Evolutionary conservation across 2,797 vertebrate species (phyloP).

Genomic region (Rachycentron canadum): DNA sequence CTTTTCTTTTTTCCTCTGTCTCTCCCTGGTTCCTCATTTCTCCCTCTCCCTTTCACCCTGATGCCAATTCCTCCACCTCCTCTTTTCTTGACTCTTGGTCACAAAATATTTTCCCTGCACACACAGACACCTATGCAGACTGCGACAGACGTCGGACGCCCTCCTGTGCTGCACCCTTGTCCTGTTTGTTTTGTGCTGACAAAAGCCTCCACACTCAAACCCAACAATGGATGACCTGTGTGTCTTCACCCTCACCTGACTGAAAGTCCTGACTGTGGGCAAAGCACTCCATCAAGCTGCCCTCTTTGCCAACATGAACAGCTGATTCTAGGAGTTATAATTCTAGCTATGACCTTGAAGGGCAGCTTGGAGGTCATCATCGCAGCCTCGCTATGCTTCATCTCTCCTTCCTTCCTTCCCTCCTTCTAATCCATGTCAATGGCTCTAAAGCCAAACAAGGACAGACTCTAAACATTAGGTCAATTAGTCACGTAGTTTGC

Average conservation of each 20-base stretch:
- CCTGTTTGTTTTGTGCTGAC: slow-evolving; percentile 78
- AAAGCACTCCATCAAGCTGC: slow-evolving; percentile 73
- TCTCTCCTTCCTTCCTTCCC: slow-evolving; percentile 28
- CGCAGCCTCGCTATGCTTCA: slow-evolving; percentile 29
- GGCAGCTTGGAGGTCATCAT: slow-evolving; percentile 51
- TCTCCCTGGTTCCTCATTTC: slow-evolving; percentile 9
- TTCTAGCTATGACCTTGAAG: slow-evolving; percentile 71
- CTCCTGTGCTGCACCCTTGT: slow-evolving; percentile 51
- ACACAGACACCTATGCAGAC: slow-evolving; percentile 17
- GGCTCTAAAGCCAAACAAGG: slow-evolving; percentile 69
- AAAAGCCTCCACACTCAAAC: slow-evolving; percentile 57
- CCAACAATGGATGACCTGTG: slow-evolving; percentile 68
- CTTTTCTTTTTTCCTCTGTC: slow-evolving; percentile 28
- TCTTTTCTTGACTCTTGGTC: slow-evolving; percentile 34
- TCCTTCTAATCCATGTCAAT: slow-evolving; percentile 58
- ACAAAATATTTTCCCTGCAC: slow-evolving; percentile 37
- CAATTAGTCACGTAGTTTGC: slow-evolving; percentile 75
- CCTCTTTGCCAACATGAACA: slow-evolving; percentile 69
- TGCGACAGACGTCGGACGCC: slow-evolving; percentile 27
- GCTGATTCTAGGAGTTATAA: slow-evolving; percentile 75
- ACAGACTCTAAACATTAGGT: slow-evolving; percentile 60
- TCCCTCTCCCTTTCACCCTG: slow-evolving; percentile 20
- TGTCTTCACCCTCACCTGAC: slow-evolving; percentile 72
- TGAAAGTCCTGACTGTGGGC: slow-evolving; percentile 74
- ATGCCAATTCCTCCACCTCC: slow-evolving; percentile 16